Evolutionary conservation across 2,113 vertebrate genomes (phyloP), one percentile per base, ranked within the genome.

Genomic region (Pelecanus crispus): DNA sequence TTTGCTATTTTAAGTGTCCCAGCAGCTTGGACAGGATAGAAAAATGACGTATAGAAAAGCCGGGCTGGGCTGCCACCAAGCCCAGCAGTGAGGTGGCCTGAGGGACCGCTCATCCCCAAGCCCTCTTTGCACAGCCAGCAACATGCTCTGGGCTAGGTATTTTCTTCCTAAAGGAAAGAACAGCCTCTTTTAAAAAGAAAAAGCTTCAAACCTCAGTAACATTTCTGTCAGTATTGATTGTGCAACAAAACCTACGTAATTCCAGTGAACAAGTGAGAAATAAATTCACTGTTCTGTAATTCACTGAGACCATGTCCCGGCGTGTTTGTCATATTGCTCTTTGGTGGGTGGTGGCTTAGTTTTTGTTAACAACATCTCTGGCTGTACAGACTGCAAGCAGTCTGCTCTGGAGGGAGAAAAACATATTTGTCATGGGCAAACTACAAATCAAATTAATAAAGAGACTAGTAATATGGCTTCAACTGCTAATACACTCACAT

Each of bases 101-200:
- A 80, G 22, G 47, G 21, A 36, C 15, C 9, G 2, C 45, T 49
- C 34, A 22, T 70, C 49, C 42, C 45, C 42, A 53, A 62, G 24
- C 12, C 32, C 19, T 53, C 55, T 68, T 26, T 25, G 18, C n/a
- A 47, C 19, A 65, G 26, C 10, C 8, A 1, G 38, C 49, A 61
- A 1, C 2, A 3, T 1, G 13, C 38, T 56, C 9, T 3, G 1
- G 47, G 44, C 74, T 34, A 22, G 26, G 17, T 45, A 10, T 40
- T 92, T 68, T 31, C 40, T 68, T 67, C 79, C 50, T n/a, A 47
- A 72, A 92, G 52, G 34, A 50, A 87, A 68, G 44, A 80, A 72
- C 16, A 62, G 12, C 6, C 10, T 86, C 36, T 36, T 4, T 81
- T 72, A 56, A 19, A 53, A 74, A 81, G 25, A 74, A 63, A 50